Percentiles rank a stretch among this genome's conserved stretches.
Conservation (phyloP, 2,797 vertebrate genomes). For the Coregonus suidteri region DNA sequence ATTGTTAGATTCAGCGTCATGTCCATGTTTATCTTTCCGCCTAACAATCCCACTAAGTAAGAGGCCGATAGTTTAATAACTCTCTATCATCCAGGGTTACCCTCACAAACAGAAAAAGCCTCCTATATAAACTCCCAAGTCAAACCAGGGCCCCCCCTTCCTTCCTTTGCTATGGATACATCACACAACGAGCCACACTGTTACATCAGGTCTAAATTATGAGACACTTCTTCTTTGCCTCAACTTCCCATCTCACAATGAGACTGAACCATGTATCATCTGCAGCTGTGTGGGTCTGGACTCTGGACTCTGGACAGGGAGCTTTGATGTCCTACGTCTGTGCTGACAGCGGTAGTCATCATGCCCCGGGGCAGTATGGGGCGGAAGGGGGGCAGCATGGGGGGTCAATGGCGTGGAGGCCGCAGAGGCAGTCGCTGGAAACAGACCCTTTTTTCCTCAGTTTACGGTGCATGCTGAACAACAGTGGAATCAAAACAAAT, state of each 20-base stretch:
- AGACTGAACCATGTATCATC: slow-evolving; percentile 45
- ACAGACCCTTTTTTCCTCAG: slow-evolving; percentile 16
- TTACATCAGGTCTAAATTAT: slow-evolving; percentile 66
- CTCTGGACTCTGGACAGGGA: slow-evolving; percentile 24
- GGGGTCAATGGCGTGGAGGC: neutral
- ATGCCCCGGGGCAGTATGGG: slow-evolving; percentile 8
- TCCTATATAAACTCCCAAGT: slow-evolving; percentile 2
- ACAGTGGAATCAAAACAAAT: slow-evolving; percentile 39
- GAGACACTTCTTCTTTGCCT: slow-evolving; percentile 41
- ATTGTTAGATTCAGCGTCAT: slow-evolving; percentile 54
- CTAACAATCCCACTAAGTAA: slow-evolving; percentile 56
- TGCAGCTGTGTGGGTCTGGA: slow-evolving; percentile 17
- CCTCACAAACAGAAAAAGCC: slow-evolving; percentile 33
- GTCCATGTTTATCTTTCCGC: slow-evolving; percentile 59
- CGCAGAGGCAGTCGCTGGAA: neutral
- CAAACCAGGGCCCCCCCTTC: slow-evolving; percentile 10
- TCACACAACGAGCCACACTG: slow-evolving; percentile 45
- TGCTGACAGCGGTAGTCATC: slow-evolving; percentile 34
- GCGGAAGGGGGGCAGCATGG: neutral
- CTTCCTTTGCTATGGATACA: slow-evolving; percentile 5
- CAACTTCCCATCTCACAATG: slow-evolving; percentile 31
- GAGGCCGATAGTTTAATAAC: slow-evolving; percentile 46
- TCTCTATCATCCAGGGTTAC: slow-evolving; percentile 38
- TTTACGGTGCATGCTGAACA: slow-evolving; percentile 19
- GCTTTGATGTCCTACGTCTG: slow-evolving; percentile 30